Evolutionary conservation across 1,140 invertebrate genomes (phyloP).

Genomic region (Leucophenga varia): DNA sequence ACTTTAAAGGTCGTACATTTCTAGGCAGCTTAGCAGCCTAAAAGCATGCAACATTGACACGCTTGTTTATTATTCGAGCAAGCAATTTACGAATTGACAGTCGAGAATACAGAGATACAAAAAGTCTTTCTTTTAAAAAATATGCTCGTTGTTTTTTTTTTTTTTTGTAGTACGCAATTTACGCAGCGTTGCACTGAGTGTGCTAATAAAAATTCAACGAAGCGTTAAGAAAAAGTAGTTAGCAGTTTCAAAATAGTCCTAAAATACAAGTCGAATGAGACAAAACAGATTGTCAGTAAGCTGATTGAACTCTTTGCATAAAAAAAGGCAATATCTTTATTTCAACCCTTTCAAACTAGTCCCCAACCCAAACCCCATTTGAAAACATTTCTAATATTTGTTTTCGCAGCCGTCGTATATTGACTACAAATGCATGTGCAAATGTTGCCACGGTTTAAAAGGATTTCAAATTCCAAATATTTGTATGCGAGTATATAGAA

Average conservation of each 20-base stretch:
- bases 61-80: constrained; percentile 32
- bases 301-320: too few relatives aligned
- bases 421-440: constrained; percentile 54
- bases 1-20: too few relatives aligned
- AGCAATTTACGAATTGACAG: constrained; percentile 41
- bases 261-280: constrained; percentile 32
- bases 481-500: too few relatives aligned
- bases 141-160: too few relatives aligned
- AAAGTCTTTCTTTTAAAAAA: too few relatives aligned
- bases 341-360: neutral
- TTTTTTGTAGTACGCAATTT: constrained; percentile 36
- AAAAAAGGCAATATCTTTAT: constrained; percentile 3
- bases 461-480: constrained; percentile 21
- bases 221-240: constrained; percentile 49
- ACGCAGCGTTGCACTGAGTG: constrained; percentile 17
- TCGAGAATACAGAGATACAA: too few relatives aligned
- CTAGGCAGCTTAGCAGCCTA: too few relatives aligned
- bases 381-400: too few relatives aligned
- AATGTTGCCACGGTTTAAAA: constrained; percentile 52
- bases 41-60: constrained; percentile 23
- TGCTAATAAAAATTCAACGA: constrained; percentile 40
- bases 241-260: constrained; percentile 13
- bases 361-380: too few relatives aligned
- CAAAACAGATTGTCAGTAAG: neutral
- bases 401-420: constrained; percentile 39